Conservation (phyloP, 2,888 invertebrate species). For the Hirtodrosophila alboralis region DNA sequence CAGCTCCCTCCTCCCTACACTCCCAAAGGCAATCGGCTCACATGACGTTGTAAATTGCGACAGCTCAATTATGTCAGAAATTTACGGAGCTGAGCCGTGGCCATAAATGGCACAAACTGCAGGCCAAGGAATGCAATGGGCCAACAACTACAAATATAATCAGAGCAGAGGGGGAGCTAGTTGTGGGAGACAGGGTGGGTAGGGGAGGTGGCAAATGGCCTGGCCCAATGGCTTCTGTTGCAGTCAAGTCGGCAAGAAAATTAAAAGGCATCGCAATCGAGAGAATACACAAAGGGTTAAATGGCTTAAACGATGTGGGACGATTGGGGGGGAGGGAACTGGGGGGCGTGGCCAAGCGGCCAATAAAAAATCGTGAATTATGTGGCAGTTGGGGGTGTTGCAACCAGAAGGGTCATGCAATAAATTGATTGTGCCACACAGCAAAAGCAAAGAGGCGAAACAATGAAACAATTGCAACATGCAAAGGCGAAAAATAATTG, state of each 20-base stretch:
- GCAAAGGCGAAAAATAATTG: slow-evolving; percentile 26
- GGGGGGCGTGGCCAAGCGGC: slow-evolving; percentile 58
- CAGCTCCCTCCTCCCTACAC: neutral
- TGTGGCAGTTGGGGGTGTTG: slow-evolving; percentile 34
- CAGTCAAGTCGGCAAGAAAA: slow-evolving; percentile 54
- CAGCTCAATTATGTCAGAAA: slow-evolving; percentile 71
- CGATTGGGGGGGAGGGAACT: slow-evolving; percentile 2
- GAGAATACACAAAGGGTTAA: slow-evolving; percentile 74
- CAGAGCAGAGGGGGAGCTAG: neutral
- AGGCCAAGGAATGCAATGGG: slow-evolving; percentile 37
- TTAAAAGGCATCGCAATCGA: slow-evolving; percentile 58
- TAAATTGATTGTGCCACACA: slow-evolving; percentile 55
- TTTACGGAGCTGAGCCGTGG: slow-evolving; percentile 48
- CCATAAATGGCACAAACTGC: slow-evolving; percentile 50
- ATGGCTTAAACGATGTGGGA: slow-evolving; percentile 60
- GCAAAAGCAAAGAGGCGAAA: slow-evolving; percentile 5
- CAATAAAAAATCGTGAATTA: slow-evolving; percentile 75
- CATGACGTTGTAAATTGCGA: slow-evolving; percentile 63
- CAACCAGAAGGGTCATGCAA: slow-evolving; percentile 14
- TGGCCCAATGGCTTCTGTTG: slow-evolving; percentile 33
- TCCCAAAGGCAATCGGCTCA: slow-evolving; percentile 12
- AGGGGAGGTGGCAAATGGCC: slow-evolving; percentile 8
- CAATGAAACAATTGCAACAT: slow-evolving; percentile 34
- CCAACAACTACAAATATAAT: slow-evolving; percentile 3
- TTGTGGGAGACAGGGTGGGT: neutral